Conservation (phyloP, 2,888 invertebrate species). For the Danaus chrysippus region DNA sequence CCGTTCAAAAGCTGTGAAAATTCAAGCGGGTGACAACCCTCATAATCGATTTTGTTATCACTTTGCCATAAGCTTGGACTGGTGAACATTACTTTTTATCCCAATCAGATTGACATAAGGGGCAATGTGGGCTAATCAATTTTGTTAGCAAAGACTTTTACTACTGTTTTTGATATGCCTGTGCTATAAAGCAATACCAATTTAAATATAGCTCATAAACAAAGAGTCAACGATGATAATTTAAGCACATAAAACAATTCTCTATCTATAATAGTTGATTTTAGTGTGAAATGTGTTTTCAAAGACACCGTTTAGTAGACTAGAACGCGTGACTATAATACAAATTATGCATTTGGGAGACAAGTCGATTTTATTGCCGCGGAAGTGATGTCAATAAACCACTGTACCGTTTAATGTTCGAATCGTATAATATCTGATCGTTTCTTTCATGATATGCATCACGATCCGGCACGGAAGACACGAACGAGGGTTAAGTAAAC, state of each 20-base stretch:
- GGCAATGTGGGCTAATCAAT: constrained; percentile 4
- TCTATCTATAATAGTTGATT: constrained; percentile 73
- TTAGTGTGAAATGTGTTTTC: constrained; percentile 77
- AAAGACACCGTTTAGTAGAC: constrained; percentile 77
- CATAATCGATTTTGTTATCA: constrained; percentile 6
- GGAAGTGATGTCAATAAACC: constrained; percentile 78
- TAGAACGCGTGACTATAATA: constrained; percentile 75
- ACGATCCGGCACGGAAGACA: constrained; percentile 52
- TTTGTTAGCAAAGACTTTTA: constrained; percentile 7
- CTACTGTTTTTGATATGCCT: constrained; percentile 16
- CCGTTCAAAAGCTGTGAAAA: constrained; percentile 1
- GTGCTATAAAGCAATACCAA: constrained; percentile 63
- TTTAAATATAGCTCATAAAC: constrained; percentile 71
- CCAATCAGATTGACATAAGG: constrained; percentile 7
- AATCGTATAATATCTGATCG: constrained; percentile 69
- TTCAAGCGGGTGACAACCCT: neutral
- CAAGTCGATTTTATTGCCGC: constrained; percentile 74
- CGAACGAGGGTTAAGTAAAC: constrained; percentile 29
- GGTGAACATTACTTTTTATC: constrained; percentile 4
- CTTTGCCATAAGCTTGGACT: neutral
- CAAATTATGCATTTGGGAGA: constrained; percentile 77
- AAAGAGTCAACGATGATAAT: constrained; percentile 71
- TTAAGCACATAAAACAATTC: constrained; percentile 73
- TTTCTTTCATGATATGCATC: constrained; percentile 61
- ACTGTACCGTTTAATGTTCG: constrained; percentile 72